Evolutionary conservation across 2,888 invertebrate genomes (phyloP).

Genomic region (Syrphus vitripennis): DNA sequence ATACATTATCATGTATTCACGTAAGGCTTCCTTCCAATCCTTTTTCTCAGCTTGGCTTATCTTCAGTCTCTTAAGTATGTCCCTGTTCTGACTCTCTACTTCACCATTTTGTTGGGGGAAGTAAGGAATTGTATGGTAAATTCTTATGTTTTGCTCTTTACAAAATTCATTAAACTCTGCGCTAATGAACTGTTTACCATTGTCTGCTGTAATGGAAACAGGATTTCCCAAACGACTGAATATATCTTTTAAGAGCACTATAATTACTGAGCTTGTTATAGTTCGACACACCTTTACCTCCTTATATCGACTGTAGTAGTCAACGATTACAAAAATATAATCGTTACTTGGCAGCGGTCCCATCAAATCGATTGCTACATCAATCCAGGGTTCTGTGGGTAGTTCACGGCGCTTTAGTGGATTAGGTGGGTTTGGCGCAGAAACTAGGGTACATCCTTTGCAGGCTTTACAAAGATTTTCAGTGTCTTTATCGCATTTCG

Average conservation of each 20-base stretch:
- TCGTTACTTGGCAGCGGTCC: neutral
- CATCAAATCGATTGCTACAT: neutral
- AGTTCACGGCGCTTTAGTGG: neutral
- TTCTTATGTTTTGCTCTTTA: too few relatives aligned
- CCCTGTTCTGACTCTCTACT: neutral
- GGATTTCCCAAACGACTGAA: too few relatives aligned
- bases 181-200: too few relatives aligned
- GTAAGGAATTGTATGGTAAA: conserved; percentile 9
- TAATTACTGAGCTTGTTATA: neutral
- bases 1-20: too few relatives aligned
- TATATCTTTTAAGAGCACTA: too few relatives aligned
- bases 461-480: conserved; percentile 3
- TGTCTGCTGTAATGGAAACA: too few relatives aligned
- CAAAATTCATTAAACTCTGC: too few relatives aligned
- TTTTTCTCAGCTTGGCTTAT: conserved; percentile 14
- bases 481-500: conserved; percentile 2
- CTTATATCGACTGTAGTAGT: conserved; percentile 23
- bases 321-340: neutral
- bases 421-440: conserved; percentile 1
- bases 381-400: neutral
- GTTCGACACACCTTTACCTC: neutral
- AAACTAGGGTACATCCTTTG: conserved; percentile 21
- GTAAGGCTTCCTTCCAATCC: too few relatives aligned
- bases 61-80: conserved; percentile 4
- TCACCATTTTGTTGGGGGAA: neutral